phyloP scores from a whole-genome alignment of 2,113 vertebrate genomes.

The Nannobrachium achirus region DNA sequence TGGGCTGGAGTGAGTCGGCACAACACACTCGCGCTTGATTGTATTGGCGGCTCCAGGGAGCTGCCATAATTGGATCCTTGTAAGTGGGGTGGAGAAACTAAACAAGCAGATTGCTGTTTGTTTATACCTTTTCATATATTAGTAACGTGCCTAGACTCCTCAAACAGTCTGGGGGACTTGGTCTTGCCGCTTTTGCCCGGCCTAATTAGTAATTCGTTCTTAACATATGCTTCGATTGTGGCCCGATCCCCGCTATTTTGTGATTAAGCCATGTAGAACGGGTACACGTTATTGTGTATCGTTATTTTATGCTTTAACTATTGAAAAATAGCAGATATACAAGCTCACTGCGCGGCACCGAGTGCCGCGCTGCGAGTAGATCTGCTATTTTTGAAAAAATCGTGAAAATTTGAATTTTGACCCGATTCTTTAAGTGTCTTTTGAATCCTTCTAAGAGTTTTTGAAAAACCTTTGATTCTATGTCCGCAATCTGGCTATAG shows the following conservation, averaged over 20 bases:
- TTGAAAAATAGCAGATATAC: no score
- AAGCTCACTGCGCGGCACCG: no score
- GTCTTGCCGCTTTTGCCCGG: slow-evolving; percentile 76
- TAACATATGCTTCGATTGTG: slow-evolving; percentile 85
- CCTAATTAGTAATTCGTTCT: slow-evolving; percentile 86
- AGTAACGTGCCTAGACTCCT: slow-evolving; percentile 83
- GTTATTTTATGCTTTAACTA: no score
- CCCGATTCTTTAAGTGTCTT: no score
- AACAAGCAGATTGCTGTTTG: slow-evolving; percentile 88
- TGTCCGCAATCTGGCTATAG: no score
- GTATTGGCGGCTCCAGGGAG: slow-evolving; percentile 83
- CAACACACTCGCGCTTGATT: slow-evolving; percentile 81
- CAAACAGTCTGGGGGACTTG: slow-evolving; percentile 82
- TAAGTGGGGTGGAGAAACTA: slow-evolving; percentile 86
- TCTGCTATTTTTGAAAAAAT: no score
- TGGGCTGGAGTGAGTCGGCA: slow-evolving; percentile 65
- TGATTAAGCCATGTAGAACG: no score
- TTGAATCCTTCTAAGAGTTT: no score
- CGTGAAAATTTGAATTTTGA: no score
- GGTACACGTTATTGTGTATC: no score
- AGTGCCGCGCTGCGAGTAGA: no score
- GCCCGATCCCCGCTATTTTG: slow-evolving; percentile 82
- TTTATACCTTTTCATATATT: slow-evolving; percentile 87
- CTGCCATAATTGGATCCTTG: slow-evolving; percentile 87
- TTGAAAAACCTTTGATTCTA: no score